These are phyloP conservation scores for Brachyrhaphis roseni DNA, from an alignment of 2,797 vertebrate species.

Conservation along the genomic window DNA sequence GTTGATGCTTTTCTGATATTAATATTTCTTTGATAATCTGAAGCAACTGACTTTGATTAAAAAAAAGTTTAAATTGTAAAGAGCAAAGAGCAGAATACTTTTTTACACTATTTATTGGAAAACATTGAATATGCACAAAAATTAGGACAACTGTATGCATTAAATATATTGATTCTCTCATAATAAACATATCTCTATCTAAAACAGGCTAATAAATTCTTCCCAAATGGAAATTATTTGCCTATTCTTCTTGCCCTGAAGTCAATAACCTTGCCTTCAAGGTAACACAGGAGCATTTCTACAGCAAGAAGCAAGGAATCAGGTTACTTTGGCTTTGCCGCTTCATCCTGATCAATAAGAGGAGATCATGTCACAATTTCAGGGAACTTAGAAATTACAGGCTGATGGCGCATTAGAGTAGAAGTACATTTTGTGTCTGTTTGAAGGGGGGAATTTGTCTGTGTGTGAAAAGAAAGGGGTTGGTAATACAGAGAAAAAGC, in stretches of 20 bases:
- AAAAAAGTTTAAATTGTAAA: not conserved
- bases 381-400: constrained; percentile 23
- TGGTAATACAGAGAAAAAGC: not conserved
- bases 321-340: constrained; percentile 23
- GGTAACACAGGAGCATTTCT: constrained; percentile 4
- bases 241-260: not conserved
- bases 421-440: constrained; percentile 7
- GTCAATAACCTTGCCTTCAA: constrained; percentile 1
- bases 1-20: too few relatives aligned
- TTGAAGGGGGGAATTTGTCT: not conserved
- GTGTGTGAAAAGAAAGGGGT: not conserved
- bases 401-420: constrained; percentile 14
- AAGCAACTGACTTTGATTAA: not conserved
- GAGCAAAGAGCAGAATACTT: not conserved
- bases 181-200: not conserved
- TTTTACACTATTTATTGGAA: not conserved
- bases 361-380: constrained; percentile 27
- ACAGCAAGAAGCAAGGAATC: constrained; percentile 17
- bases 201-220: not conserved
- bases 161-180: not conserved
- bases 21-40: not conserved
- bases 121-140: not conserved
- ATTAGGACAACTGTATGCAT: not conserved
- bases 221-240: not conserved
- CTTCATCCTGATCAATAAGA: constrained; percentile 46